Base-by-base conservation (phyloP, 2,113 vertebrate genomes). In the Fukomys damarensis region DNA sequence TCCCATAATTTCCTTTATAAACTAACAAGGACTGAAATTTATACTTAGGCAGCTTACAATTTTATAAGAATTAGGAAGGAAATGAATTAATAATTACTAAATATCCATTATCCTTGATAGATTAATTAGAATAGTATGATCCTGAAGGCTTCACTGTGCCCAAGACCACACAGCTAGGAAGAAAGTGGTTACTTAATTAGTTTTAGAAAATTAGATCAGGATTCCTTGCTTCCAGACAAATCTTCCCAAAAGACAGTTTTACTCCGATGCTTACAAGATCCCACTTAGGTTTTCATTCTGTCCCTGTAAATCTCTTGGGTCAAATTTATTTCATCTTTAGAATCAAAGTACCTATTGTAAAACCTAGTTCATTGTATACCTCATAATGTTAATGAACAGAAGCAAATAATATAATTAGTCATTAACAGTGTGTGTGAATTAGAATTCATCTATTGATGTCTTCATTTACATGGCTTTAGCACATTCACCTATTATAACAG, bases 141-240 rank as follows among this genome's bases (percentile, higher is more conserved):
- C 52, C 49, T 94, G 72, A 88, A 91, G 41, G 82, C 77, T 89
- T 93, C 61, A 95, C 89, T 76, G 61, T 91, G 38, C 66, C 49
- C 72, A 89, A 95, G 96, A 95, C 96, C 95, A 98, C 93, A 97
- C 94, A 98, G 41, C 88, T 80, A 87, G 89, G 72, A 86, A 95
- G 43, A 86, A 38, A 85, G 56, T 77, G 46, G 66, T 95, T 90
- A 82, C 59, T 94, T 95, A 95, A 97, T 91, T 96, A 58, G 84
- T 96, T 96, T 96, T 86, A 90, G 92, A 94, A 96, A 97, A 96
- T 88, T 88, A 95, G 59, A 88, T 66, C 65, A 92, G 68, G 59
- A 74, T 91, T 93, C 63, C 86, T 95, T 85, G 63, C 46, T 77
- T 93, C 35, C 59, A 77, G 81, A 82, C 56, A 91, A 66, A 89